Evolutionary conservation across 1,140 invertebrate genomes (phyloP).

Genomic region (Eufriesea mexicana): DNA sequence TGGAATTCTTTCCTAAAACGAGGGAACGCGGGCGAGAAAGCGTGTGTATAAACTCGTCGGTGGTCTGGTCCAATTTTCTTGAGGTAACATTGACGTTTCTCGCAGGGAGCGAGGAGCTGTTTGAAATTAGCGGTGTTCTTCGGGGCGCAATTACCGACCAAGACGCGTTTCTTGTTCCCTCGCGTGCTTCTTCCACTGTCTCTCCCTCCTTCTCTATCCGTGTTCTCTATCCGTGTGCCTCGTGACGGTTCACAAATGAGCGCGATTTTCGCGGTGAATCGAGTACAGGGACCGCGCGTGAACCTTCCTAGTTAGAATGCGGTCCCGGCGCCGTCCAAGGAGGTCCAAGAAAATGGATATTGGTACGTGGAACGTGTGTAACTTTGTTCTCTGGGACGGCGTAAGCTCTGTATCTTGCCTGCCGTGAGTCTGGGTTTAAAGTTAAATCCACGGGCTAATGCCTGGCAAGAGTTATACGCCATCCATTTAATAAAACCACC

Average conservation of each 20-base stretch:
- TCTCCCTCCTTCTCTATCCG: no score
- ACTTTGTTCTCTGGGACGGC: conserved; percentile 49
- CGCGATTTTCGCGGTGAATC: neutral
- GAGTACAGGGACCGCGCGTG: neutral
- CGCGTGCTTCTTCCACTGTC: neutral
- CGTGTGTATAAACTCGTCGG: neutral
- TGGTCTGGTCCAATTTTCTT: neutral
- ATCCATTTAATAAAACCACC: conserved; percentile 52
- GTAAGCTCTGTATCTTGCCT: conserved; percentile 56
- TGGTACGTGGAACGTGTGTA: conserved; percentile 55
- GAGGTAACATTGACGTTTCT: neutral
- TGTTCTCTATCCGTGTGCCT: no score
- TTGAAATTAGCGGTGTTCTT: conserved; percentile 18
- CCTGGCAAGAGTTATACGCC: conserved; percentile 18
- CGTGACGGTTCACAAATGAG: neutral
- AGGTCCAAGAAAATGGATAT: conserved; percentile 59
- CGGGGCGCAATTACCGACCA: neutral
- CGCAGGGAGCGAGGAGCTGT: neutral
- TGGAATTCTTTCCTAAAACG: neutral
- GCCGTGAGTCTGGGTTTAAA: conserved; percentile 58
- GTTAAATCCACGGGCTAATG: conserved; percentile 60
- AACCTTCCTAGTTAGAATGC: conserved; percentile 19
- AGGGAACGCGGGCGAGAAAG: neutral
- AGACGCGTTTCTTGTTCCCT: conserved; percentile 17
- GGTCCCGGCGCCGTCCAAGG: conserved; percentile 19